Evolutionary conservation across 1,140 invertebrate genomes (phyloP).

Genomic region (Drosophila athabasca): DNA sequence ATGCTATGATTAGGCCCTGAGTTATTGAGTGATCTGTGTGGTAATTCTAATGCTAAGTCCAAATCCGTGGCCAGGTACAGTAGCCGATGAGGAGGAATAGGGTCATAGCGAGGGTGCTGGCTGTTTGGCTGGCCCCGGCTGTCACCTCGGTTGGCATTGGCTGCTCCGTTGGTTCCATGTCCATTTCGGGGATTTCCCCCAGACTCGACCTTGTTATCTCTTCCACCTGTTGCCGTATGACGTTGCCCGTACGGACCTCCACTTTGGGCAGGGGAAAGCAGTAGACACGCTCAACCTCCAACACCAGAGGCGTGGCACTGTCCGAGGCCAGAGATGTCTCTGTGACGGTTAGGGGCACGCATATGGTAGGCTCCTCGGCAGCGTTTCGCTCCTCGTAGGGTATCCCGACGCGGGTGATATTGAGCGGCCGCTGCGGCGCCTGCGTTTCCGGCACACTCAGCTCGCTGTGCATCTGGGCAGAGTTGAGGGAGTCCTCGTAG

Average conservation of each 20-base stretch:
- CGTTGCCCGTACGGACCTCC: constrained; percentile 54
- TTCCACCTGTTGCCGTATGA: constrained; percentile 23
- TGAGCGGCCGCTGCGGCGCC: constrained; percentile 54
- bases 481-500: constrained; percentile 55
- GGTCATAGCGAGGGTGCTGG: not conserved
- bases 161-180: constrained; percentile 29
- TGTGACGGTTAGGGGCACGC: constrained; percentile 69
- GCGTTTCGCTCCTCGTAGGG: constrained; percentile 72
- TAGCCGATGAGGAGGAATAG: constrained; percentile 2
- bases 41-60: constrained; percentile 29
- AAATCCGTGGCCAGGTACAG: constrained; percentile 4
- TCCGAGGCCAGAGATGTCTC: constrained; percentile 54
- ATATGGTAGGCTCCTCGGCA: constrained; percentile 71
- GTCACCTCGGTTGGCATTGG: constrained; percentile 14
- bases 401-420: constrained; percentile 73
- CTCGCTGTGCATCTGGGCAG: constrained; percentile 63
- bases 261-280: constrained; percentile 76
- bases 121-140: not conserved
- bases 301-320: constrained; percentile 41
- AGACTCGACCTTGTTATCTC: constrained; percentile 25
- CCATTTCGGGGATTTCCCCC: constrained; percentile 13
- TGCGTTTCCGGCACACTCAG: constrained; percentile 63
- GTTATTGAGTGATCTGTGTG: constrained; percentile 37
- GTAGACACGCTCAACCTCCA: constrained; percentile 75
- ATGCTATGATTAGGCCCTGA: constrained; percentile 60